These are phyloP conservation scores for Aselliscus stoliczkanus DNA, from an alignment of 2,797 vertebrate species.

Conservation along the genomic window DNA sequence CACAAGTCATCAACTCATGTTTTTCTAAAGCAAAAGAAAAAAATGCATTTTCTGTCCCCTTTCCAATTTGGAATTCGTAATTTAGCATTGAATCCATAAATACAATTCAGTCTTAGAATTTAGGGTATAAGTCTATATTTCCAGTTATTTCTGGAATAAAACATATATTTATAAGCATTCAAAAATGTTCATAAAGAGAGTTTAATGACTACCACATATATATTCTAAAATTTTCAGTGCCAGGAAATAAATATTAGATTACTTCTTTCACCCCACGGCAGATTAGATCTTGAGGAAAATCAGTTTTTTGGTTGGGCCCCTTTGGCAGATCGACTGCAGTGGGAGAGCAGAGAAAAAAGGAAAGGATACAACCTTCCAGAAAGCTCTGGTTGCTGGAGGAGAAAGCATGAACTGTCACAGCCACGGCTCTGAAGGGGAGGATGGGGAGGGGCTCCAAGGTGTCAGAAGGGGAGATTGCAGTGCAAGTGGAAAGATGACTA, in stretches of 20 bases:
- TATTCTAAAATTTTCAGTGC: neutral
- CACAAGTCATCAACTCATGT: neutral
- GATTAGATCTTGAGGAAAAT: neutral
- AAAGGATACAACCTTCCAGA: neutral
- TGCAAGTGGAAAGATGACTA: neutral
- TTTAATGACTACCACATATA: neutral
- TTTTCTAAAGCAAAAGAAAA: neutral
- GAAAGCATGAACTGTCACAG: neutral
- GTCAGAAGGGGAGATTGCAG: neutral
- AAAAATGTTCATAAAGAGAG: neutral
- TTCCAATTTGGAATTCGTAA: conserved; percentile 7
- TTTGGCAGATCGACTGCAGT: neutral
- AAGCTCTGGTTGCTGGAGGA: neutral
- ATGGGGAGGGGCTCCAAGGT: neutral
- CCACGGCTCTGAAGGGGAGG: neutral
- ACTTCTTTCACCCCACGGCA: neutral
- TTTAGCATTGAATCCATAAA: neutral
- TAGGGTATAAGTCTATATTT: neutral
- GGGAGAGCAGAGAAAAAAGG: neutral
- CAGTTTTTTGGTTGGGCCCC: neutral
- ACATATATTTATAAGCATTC: neutral
- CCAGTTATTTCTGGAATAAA: neutral
- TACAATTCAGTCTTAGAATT: neutral
- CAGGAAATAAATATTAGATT: neutral
- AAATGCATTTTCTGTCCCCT: neutral